phyloP scores from a whole-genome alignment of 2,888 invertebrate genomes.

The Drosophila affinis region DNA sequence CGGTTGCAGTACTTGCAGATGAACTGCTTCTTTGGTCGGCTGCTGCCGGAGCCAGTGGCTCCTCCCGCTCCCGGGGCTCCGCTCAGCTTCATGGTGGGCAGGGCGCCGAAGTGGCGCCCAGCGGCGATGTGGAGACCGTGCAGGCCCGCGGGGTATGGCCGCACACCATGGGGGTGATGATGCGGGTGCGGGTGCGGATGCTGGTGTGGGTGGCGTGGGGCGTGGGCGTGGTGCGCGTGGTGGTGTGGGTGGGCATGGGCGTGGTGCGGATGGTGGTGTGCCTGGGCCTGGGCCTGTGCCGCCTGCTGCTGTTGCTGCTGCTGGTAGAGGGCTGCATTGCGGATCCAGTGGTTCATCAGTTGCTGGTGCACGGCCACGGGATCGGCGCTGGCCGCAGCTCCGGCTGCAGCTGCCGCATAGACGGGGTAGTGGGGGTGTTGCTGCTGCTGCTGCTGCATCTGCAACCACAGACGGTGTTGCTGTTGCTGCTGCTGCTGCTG shows the following conservation, averaged over 20 bases:
- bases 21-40: constrained; percentile 92
- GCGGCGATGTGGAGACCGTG: constrained; percentile 84
- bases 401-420: constrained; percentile 46
- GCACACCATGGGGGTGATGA: constrained; percentile 81
- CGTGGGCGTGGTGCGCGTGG: constrained; percentile 84
- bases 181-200: constrained; percentile 84
- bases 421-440: constrained; percentile 77
- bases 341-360: constrained; percentile 90
- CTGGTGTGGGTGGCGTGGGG: constrained; percentile 60
- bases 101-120: constrained; percentile 83
- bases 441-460: constrained; percentile 69
- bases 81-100: constrained; percentile 85
- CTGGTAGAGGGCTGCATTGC: constrained; percentile 89
- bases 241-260: constrained; percentile 47
- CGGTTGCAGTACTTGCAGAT: constrained; percentile 99
- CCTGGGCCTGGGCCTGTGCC: constrained; percentile 80
- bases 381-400: constrained; percentile 80
- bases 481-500: constrained; percentile 75
- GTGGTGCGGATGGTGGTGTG: constrained; percentile 46
- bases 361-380: constrained; percentile 85
- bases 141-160: constrained; percentile 77
- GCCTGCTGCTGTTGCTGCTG: constrained; percentile 80
- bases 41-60: constrained; percentile 84
- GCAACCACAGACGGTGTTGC: constrained; percentile 66
- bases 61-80: constrained; percentile 67